A percentile compares a stretch with the other conserved stretches of the same genome.
phyloP scores from a whole-genome alignment of 1,140 invertebrate genomes.

The Patella vulgata region DNA sequence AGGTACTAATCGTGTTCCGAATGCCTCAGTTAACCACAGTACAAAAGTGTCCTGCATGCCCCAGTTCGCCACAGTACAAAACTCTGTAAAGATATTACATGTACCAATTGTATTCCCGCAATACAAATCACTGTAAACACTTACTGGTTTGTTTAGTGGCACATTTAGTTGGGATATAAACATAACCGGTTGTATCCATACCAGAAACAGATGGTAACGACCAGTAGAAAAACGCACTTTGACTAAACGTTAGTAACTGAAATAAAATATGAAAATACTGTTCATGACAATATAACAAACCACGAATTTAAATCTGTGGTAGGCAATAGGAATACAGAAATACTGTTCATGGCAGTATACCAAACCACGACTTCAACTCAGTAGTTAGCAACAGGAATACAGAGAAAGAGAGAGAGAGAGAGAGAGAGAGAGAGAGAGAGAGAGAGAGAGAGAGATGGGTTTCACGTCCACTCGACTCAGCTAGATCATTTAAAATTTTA shows the following conservation, averaged over 20 bases:
- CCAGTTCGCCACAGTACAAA: no score
- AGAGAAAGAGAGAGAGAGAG: neutral
- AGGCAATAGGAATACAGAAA: no score
- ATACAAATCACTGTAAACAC: neutral
- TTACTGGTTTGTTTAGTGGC: constrained; percentile 28
- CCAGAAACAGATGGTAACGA: constrained; percentile 37
- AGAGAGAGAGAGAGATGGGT: no score
- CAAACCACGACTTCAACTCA: neutral
- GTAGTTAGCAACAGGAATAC: neutral
- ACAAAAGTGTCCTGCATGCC: no score
- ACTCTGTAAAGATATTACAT: no score
- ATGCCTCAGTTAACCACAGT: no score
- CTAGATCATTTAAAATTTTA: no score
- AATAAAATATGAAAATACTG: constrained; percentile 1
- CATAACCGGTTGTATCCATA: constrained; percentile 60
- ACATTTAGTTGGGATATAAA: constrained; percentile 62
- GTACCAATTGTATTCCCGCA: neutral
- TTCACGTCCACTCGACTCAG: no score
- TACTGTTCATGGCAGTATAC: neutral
- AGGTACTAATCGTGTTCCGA: no score
- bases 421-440: neutral
- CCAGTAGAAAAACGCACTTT: constrained; percentile 58
- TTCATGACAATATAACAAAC: neutral
- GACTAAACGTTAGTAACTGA: constrained; percentile 55
- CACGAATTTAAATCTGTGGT: no score